These are phyloP conservation scores for Macropus fuliginosus DNA, from an alignment of 2,797 vertebrate species.

Conservation along the genomic window DNA sequence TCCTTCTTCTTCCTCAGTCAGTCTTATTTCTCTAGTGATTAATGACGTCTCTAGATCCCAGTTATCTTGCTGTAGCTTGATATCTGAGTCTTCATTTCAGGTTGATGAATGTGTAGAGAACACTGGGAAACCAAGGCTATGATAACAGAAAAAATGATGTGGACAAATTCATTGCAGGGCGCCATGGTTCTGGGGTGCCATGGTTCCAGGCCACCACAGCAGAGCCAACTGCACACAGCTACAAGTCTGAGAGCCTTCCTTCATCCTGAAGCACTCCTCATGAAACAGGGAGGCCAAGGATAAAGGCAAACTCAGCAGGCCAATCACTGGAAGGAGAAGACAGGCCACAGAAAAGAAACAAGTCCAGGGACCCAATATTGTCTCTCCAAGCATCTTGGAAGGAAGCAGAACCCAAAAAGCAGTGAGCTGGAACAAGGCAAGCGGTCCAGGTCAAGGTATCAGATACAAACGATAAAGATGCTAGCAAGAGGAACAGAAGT, in stretches of 20 bases:
- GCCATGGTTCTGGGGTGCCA: rapidly evolving
- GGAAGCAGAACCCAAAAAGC: not conserved
- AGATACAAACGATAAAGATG: not conserved
- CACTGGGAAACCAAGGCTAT: not conserved
- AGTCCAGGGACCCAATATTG: not conserved
- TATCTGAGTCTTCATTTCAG: not conserved
- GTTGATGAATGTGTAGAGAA: not conserved
- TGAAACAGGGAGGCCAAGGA: not conserved
- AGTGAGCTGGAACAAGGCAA: conserved; percentile 20
- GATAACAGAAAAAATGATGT: not conserved
- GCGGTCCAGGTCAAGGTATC: not conserved
- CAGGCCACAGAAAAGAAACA: not conserved
- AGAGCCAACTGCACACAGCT: not conserved
- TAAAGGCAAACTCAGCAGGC: not conserved
- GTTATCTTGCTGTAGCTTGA: not conserved
- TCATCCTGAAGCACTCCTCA: not conserved
- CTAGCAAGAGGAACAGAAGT: conserved; percentile 7
- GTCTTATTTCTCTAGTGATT: conserved; percentile 14
- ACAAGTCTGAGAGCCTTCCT: not conserved
- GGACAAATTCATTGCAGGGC: too few species aligned
- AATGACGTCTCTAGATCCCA: not conserved
- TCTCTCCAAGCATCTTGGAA: not conserved
- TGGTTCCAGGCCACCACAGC: not conserved
- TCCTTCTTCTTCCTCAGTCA: not conserved
- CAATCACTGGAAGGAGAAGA: not conserved